These are phyloP conservation scores for Tachystola acroxantha DNA, from an alignment of 2,888 invertebrate species.

Conservation along the genomic window DNA sequence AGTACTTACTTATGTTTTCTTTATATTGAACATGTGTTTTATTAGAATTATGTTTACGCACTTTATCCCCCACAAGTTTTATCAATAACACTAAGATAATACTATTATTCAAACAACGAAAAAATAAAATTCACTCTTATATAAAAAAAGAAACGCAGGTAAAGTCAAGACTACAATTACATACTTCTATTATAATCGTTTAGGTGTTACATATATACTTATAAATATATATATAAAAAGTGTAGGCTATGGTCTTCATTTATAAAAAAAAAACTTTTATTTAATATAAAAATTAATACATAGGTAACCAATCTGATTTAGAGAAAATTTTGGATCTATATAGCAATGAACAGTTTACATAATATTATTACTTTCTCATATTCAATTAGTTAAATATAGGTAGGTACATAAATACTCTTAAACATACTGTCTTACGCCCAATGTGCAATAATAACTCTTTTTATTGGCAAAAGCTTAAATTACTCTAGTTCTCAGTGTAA, in stretches of 20 bases:
- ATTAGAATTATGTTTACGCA: no score
- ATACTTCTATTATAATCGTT: constrained; percentile 39
- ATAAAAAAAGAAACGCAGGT: constrained; percentile 41
- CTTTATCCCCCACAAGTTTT: constrained; percentile 17
- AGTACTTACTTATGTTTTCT: no score
- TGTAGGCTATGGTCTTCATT: constrained; percentile 33
- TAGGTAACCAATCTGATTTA: constrained; percentile 51
- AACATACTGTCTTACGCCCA: constrained; percentile 46
- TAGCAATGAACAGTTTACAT: constrained; percentile 23
- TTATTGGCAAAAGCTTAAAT: constrained; percentile 52
- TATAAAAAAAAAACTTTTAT: constrained; percentile 23
- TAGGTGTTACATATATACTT: constrained; percentile 47
- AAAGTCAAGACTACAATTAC: constrained; percentile 42
- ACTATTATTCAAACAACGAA: constrained; percentile 51
- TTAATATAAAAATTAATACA: constrained; percentile 26
- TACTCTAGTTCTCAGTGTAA: constrained; percentile 39
- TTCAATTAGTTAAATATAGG: constrained; percentile 38
- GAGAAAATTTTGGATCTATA: constrained; percentile 46
- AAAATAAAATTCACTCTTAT: constrained; percentile 48
- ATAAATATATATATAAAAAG: constrained; percentile 56
- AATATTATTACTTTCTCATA: constrained; percentile 20
- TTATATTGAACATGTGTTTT: no score
- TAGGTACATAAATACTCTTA: constrained; percentile 42
- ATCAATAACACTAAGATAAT: constrained; percentile 30
- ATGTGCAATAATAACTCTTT: constrained; percentile 40